Percentiles rank a stretch among this genome's conserved stretches.
Evolutionary conservation across 1,140 invertebrate genomes (phyloP).

Genomic region (Plectus sambesii): DNA sequence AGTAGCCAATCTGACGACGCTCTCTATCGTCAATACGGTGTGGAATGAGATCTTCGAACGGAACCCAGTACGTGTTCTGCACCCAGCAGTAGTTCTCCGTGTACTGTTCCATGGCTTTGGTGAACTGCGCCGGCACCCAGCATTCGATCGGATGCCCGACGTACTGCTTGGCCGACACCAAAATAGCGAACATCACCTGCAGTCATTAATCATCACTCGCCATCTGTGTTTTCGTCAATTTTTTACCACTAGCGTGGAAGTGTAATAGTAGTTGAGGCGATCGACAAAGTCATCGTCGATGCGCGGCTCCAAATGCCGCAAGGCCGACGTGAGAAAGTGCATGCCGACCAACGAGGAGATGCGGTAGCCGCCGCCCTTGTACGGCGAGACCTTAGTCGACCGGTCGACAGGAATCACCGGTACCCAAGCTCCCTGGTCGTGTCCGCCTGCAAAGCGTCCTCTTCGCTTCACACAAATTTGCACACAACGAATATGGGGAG

Average conservation of each 20-base stretch:
- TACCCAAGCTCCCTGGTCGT: too few species aligned
- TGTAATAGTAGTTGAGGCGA: slow-evolving; percentile 52
- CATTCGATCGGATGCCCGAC: slow-evolving; percentile 51
- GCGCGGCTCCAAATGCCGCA: slow-evolving; percentile 41
- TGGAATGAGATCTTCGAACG: slow-evolving; percentile 43
- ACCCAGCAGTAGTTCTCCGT: slow-evolving; percentile 39
- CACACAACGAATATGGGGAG: too few species aligned
- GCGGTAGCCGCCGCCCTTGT: background rate
- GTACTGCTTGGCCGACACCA: slow-evolving; percentile 52
- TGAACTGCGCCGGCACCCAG: slow-evolving; percentile 49
- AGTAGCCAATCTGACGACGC: slow-evolving; percentile 43
- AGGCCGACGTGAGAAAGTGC: slow-evolving; percentile 41
- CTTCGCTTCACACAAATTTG: too few species aligned
- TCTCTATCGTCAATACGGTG: slow-evolving; percentile 43
- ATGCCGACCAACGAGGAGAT: slow-evolving; percentile 32
- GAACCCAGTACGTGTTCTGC: slow-evolving; percentile 49
- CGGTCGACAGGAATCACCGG: too few species aligned
- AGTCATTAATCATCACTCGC: too few species aligned
- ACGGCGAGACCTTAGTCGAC: too few species aligned
- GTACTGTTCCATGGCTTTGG: slow-evolving; percentile 49
- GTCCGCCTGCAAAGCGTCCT: too few species aligned
- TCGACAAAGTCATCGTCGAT: slow-evolving; percentile 53
- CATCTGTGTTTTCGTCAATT: too few species aligned
- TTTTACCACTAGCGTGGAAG: slow-evolving; percentile 51
- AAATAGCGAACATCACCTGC: slow-evolving; percentile 51